phyloP scores from a whole-genome alignment of 1,140 invertebrate genomes.

The Bombus waltoni region DNA sequence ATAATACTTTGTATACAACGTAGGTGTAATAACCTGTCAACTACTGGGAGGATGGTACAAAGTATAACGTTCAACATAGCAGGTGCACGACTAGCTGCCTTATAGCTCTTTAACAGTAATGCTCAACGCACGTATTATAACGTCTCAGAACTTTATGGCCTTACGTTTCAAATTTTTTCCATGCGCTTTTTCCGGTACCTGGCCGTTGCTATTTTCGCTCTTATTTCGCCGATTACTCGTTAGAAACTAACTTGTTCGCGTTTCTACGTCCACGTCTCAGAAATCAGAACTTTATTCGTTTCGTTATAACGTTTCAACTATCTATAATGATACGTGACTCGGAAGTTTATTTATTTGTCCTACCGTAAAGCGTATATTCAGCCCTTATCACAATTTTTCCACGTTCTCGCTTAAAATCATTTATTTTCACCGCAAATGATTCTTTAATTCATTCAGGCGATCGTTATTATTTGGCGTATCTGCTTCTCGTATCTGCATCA shows the following conservation, averaged over 20 bases:
- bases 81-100: slow-evolving; percentile 48
- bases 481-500: no score
- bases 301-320: background rate
- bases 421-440: no score
- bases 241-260: background rate
- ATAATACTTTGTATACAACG: slow-evolving; percentile 56
- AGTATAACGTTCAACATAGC: slow-evolving; percentile 51
- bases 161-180: slow-evolving; percentile 13
- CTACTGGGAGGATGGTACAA: slow-evolving; percentile 41
- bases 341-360: background rate
- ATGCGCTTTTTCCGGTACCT: background rate
- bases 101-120: slow-evolving; percentile 55
- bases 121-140: slow-evolving; percentile 41
- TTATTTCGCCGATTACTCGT: no score
- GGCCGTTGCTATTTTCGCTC: background rate
- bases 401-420: no score
- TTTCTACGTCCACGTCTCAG: background rate
- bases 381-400: no score
- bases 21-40: slow-evolving; percentile 60
- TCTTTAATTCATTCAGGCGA: no score
- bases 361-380: no score
- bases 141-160: slow-evolving; percentile 31
- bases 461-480: no score
- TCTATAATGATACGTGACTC: background rate
- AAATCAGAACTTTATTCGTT: background rate